Conservation (phyloP, 2,113 vertebrate species). For the Calidris pugnax region DNA sequence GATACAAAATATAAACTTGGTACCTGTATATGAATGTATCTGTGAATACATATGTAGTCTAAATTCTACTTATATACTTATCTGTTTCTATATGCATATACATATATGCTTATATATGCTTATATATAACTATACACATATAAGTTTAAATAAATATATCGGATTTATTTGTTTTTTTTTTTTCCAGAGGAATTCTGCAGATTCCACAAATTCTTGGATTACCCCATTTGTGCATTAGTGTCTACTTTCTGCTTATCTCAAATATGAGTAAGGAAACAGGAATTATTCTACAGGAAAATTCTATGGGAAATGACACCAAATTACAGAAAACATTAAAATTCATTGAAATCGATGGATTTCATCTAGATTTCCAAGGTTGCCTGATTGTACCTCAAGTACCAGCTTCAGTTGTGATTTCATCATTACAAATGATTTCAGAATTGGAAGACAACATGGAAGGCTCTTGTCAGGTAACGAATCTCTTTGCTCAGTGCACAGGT, state of each 20-base stretch:
- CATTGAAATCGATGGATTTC: not conserved
- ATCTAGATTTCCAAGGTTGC: not conserved
- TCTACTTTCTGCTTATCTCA: not conserved
- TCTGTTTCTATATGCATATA: not conserved
- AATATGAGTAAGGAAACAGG: not conserved
- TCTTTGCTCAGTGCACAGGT: not conserved
- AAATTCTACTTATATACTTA: not conserved
- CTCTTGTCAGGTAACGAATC: not conserved
- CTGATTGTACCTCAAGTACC: not conserved
- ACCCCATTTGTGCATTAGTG: fast-evolving
- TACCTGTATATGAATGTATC: not conserved
- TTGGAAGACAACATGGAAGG: not conserved
- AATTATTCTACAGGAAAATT: not conserved
- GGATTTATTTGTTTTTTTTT: not conserved
- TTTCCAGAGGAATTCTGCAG: not conserved
- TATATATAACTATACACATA: too few relatives aligned
- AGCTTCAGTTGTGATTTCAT: not conserved
- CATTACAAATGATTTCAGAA: not conserved
- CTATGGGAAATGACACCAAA: not conserved
- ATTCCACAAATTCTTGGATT: not conserved
- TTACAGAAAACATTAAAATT: not conserved
- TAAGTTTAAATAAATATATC: not conserved
- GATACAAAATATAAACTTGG: not conserved
- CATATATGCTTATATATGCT: not conserved
- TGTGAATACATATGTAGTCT: fast-evolving